Evolutionary conservation across 2,888 invertebrate species (phyloP).

Genomic region (Teinopalpus imperialis): DNA sequence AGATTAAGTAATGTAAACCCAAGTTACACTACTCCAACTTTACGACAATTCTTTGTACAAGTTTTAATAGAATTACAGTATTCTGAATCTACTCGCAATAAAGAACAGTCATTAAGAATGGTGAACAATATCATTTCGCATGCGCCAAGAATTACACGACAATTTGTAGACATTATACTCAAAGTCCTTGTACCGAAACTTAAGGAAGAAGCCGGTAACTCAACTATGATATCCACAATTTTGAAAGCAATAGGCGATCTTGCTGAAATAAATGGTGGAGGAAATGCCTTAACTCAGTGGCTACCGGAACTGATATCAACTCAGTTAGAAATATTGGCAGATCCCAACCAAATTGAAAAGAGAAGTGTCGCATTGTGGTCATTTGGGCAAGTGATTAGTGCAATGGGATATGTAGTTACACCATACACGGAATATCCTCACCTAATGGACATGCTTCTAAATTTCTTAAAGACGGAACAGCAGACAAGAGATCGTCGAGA

Average conservation of each 20-base stretch:
- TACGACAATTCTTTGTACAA: conserved; percentile 95
- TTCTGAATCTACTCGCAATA: conserved; percentile 96
- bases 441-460: conserved; percentile 94
- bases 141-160: conserved; percentile 95
- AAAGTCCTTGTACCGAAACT: conserved; percentile 95
- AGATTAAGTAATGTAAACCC: conserved; percentile 97
- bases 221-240: conserved; percentile 94
- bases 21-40: conserved; percentile 97
- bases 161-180: conserved; percentile 97
- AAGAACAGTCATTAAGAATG: conserved; percentile 97
- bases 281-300: conserved; percentile 94
- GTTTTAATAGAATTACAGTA: conserved; percentile 96
- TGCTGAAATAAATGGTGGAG: conserved; percentile 93
- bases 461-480: conserved; percentile 97
- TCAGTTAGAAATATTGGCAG: conserved; percentile 95
- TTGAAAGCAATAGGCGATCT: conserved; percentile 97
- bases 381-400: conserved; percentile 96
- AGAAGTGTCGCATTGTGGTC: conserved; percentile 97
- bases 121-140: conserved; percentile 96
- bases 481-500: conserved; percentile 92
- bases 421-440: conserved; percentile 97
- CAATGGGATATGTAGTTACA: conserved; percentile 96
- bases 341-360: conserved; percentile 96
- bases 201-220: conserved; percentile 93
- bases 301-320: conserved; percentile 94